Percentiles rank a stretch among this genome's conserved stretches.
phyloP scores from a whole-genome alignment of 2,888 invertebrate species.

The Sisyra nigra region DNA sequence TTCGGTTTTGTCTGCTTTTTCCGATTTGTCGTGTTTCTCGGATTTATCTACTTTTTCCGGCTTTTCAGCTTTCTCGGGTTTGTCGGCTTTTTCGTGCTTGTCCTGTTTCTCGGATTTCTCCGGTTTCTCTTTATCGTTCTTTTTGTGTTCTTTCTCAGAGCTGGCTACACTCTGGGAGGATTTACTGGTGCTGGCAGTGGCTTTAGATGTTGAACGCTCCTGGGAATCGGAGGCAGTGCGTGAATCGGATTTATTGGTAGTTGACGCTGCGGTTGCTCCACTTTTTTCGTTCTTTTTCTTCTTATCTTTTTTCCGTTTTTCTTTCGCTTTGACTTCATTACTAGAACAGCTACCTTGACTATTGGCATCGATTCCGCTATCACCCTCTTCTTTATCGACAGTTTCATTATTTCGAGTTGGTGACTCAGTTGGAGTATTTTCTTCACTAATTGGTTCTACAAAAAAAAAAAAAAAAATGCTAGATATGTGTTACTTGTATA shows the following conservation, averaged over 20 bases:
- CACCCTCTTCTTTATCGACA: constrained; percentile 66
- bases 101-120: background rate
- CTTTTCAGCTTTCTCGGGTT: constrained; percentile 9
- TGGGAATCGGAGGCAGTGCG: constrained; percentile 4
- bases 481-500: background rate
- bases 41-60: background rate
- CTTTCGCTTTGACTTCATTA: constrained; percentile 62
- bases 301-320: constrained; percentile 50
- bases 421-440: constrained; percentile 17
- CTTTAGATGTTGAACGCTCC: background rate
- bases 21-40: background rate
- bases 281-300: constrained; percentile 30
- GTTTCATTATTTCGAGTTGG: constrained; percentile 23
- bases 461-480: background rate
- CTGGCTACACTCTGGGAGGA: constrained; percentile 6
- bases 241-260: constrained; percentile 9
- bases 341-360: constrained; percentile 80
- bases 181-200: constrained; percentile 5
- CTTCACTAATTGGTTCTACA: constrained; percentile 11
- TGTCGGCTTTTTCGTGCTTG: constrained; percentile 12
- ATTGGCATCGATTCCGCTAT: constrained; percentile 79
- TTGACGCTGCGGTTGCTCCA: constrained; percentile 9
- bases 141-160: constrained; percentile 9
- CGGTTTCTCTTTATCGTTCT: background rate
- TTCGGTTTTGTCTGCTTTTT: background rate